Percentiles rank a stretch among this genome's conserved stretches.
Evolutionary conservation across 1,140 invertebrate genomes (phyloP).

Genomic region (Caligus rogercresseyi): DNA sequence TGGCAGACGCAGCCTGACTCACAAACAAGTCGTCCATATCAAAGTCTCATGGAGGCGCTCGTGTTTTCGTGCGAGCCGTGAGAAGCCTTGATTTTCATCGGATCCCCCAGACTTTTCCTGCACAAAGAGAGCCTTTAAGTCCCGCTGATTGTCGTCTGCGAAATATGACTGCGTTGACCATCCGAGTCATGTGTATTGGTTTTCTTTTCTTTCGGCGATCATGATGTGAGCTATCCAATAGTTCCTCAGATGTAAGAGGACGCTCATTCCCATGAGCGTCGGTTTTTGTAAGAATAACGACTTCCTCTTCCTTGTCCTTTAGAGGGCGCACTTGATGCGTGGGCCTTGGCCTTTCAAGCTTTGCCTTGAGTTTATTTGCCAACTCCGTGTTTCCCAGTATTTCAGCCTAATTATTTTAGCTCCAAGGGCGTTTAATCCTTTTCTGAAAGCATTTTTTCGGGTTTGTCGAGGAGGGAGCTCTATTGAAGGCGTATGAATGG

Average conservation of each 20-base stretch:
- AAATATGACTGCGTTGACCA: constrained; percentile 63
- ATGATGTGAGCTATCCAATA: constrained; percentile 9
- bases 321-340: constrained; percentile 21
- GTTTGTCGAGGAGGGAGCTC: too few relatives aligned
- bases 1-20: constrained; percentile 45
- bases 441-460: constrained; percentile 36
- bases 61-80: constrained; percentile 46
- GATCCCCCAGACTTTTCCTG: constrained; percentile 63
- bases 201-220: constrained; percentile 33
- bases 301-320: constrained; percentile 29
- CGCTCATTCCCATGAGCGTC: constrained; percentile 41
- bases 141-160: constrained; percentile 72
- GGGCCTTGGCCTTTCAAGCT: constrained; percentile 49
- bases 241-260: constrained; percentile 24
- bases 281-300: constrained; percentile 50
- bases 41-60: constrained; percentile 42
- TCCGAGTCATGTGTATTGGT: constrained; percentile 46
- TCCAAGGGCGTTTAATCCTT: constrained; percentile 69
- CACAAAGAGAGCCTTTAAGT: constrained; percentile 71
- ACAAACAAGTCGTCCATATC: constrained; percentile 73
- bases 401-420: constrained; percentile 73
- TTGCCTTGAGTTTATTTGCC: constrained; percentile 47
- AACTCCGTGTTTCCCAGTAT: constrained; percentile 52
- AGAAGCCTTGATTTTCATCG: constrained; percentile 59
- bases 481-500: too few relatives aligned